phyloP scores from a whole-genome alignment of 2,113 vertebrate species.

The Eudyptes chrysolophus region DNA sequence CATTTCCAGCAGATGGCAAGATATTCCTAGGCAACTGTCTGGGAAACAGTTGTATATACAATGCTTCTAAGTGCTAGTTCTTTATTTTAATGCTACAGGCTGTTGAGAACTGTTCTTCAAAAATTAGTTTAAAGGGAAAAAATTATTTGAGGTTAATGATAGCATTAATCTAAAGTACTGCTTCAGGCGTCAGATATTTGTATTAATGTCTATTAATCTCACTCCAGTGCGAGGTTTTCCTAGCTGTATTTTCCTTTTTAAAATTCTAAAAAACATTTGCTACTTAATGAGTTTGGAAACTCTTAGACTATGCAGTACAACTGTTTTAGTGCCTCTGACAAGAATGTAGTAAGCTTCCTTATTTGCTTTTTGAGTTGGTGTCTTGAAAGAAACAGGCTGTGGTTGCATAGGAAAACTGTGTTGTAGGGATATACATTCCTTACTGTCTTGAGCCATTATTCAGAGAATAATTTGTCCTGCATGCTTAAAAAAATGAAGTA shows the following conservation, averaged over 20 bases:
- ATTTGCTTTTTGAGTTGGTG: background rate
- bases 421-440: background rate
- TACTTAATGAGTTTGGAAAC: background rate
- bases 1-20: conserved; percentile 60
- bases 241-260: background rate
- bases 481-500: background rate
- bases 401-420: background rate
- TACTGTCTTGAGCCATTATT: background rate
- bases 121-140: background rate
- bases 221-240: background rate
- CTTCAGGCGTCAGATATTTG: background rate
- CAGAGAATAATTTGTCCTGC: background rate
- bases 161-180: background rate
- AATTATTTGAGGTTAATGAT: background rate
- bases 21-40: background rate
- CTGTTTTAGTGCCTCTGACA: background rate
- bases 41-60: background rate
- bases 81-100: background rate
- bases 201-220: background rate
- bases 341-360: background rate
- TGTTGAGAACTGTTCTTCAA: background rate
- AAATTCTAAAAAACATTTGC: background rate
- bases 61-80: rapidly evolving
- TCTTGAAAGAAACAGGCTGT: background rate
- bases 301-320: background rate